A percentile compares a stretch with the other conserved stretches of the same genome.
Evolutionary conservation across 2,888 invertebrate species (phyloP).

Genomic region (Antitype chi): DNA sequence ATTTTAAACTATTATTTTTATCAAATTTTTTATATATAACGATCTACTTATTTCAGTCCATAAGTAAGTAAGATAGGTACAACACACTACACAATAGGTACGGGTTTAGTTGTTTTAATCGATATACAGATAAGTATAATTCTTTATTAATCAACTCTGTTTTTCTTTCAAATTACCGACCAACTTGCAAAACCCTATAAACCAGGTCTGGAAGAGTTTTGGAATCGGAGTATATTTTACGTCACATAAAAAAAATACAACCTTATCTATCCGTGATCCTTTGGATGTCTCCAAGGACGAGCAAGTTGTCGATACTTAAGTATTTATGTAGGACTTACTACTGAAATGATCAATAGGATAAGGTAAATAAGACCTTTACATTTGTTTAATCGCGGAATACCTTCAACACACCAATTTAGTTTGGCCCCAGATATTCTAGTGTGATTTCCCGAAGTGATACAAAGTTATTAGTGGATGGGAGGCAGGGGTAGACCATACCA

Average conservation of each 20-base stretch:
- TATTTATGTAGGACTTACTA: conserved; percentile 19
- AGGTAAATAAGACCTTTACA: conserved; percentile 37
- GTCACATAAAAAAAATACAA: background rate
- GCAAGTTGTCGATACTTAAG: conserved; percentile 22
- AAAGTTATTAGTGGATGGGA: conserved; percentile 24
- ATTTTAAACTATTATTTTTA: too few relatives aligned
- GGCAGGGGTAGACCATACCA: conserved; percentile 14
- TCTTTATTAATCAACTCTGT: background rate
- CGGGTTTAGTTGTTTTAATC: background rate
- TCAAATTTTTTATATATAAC: too few relatives aligned
- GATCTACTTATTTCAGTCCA: background rate
- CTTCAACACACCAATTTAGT: conserved; percentile 14
- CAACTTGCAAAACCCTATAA: background rate
- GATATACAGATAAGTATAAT: background rate
- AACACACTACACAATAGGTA: too few relatives aligned
- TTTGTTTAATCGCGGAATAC: conserved; percentile 40
- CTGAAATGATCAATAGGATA: conserved; percentile 45
- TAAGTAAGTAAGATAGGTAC: background rate
- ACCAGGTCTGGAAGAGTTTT: background rate
- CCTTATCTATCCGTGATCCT: background rate
- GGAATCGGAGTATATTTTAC: background rate
- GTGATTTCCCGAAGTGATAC: conserved; percentile 12
- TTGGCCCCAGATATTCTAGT: conserved; percentile 11
- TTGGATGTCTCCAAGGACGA: background rate
- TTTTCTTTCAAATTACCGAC: background rate